Evolutionary conservation across 2,888 invertebrate species (phyloP).

Genomic region (Cerceris ruficornis): DNA sequence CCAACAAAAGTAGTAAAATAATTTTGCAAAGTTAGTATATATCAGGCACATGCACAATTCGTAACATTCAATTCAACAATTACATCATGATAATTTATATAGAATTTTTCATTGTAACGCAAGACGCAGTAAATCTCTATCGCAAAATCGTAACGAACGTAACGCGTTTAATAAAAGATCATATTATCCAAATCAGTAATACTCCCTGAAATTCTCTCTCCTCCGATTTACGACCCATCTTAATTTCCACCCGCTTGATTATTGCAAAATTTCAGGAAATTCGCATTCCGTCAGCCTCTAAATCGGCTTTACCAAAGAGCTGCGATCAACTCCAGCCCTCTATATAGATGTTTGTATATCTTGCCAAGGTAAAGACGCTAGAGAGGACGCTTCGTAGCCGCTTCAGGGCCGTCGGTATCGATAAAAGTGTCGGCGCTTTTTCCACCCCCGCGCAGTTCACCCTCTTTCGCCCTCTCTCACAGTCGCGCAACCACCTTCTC

Average conservation of each 20-base stretch:
- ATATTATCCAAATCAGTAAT: too few relatives aligned
- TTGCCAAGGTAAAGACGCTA: conserved; percentile 59
- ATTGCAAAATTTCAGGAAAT: conserved; percentile 25
- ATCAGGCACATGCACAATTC: too few relatives aligned
- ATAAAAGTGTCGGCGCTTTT: conserved; percentile 65
- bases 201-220: too few relatives aligned
- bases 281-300: conserved; percentile 22
- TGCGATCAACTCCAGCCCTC: conserved; percentile 35
- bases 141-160: too few relatives aligned
- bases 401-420: conserved; percentile 53
- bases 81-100: too few relatives aligned
- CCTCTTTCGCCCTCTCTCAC: conserved; percentile 5
- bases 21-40: too few relatives aligned
- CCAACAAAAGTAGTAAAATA: too few relatives aligned
- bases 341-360: conserved; percentile 52
- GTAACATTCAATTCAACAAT: too few relatives aligned
- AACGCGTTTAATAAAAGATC: too few relatives aligned
- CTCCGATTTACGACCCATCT: too few relatives aligned
- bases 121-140: too few relatives aligned
- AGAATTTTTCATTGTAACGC: too few relatives aligned
- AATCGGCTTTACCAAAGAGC: conserved; percentile 54
- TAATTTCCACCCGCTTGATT: conserved; percentile 13
- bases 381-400: conserved; percentile 46
- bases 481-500: conserved; percentile 18
- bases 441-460: conserved; percentile 17